Percentiles rank a stretch among this genome's conserved stretches.
Conservation (phyloP, 2,797 vertebrate species). For the Ptychobarbus kaznakovi region DNA sequence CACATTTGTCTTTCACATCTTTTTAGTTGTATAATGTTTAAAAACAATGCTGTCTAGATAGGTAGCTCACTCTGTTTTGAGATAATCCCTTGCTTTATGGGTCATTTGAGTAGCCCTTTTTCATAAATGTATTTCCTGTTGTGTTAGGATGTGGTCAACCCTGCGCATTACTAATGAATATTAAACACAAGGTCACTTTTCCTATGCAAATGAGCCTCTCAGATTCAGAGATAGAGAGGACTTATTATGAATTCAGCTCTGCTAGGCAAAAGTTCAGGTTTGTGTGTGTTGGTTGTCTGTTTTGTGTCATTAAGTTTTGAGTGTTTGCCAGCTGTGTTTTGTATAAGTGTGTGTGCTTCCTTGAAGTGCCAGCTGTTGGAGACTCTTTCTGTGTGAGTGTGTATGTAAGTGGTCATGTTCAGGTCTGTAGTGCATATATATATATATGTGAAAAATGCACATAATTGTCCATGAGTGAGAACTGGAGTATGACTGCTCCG, state of each 20-base stretch:
- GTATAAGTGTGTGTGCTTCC: constrained; percentile 13
- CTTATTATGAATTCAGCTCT: constrained; percentile 19
- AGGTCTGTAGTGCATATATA: not conserved
- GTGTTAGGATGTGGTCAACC: constrained; percentile 5
- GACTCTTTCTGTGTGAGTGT: not conserved
- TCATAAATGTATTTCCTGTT: constrained; percentile 16
- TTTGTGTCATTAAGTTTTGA: constrained; percentile 7
- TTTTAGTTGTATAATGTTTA: not conserved
- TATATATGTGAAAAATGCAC: constrained; percentile 19
- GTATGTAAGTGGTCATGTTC: not conserved
- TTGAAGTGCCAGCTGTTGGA: constrained; percentile 19
- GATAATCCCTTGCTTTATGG: not conserved
- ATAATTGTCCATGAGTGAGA: constrained; percentile 4
- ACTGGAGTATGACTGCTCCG: constrained; percentile 13
- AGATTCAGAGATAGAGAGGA: not conserved
- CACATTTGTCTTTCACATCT: not conserved
- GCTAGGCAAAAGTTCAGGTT: not conserved
- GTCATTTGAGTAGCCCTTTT: not conserved
- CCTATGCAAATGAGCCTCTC: constrained; percentile 21
- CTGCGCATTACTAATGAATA: not conserved
- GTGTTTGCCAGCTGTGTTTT: constrained; percentile 8
- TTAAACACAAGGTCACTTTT: constrained; percentile 21
- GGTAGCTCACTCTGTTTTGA: not conserved
- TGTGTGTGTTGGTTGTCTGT: constrained; percentile 10
- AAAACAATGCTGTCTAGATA: not conserved